Base-by-base conservation (phyloP, 2,113 vertebrate species). In the Ia io region DNA sequence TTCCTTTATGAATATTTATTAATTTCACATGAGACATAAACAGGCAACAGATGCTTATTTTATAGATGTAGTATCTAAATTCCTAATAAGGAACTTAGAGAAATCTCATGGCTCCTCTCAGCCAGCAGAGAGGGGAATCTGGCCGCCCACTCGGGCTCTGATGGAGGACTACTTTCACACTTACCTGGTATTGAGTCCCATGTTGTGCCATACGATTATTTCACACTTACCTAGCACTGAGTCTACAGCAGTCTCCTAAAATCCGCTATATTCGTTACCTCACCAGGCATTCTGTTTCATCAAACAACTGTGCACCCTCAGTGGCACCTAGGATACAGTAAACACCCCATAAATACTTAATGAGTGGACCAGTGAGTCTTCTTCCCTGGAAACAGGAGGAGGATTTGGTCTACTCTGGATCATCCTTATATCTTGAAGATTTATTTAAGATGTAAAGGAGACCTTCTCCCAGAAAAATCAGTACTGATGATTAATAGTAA, bases 361-460 rank as follows among this genome's bases (percentile, higher is more conserved):
- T 61, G 47, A 77, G 11, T 51, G 11, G 63, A 32, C 42, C 3
- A 37, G 30, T 16, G 28, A 47, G 23, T 74, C 63, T 47, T n/a
- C 32, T 49, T 25, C 79, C 17, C 18, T 49, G 14, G n/a, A 87
- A 59, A 56, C n/a, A n/a, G 14, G 42, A 42, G 37, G 17, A 35
- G 25, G 40, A 51, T 40, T 67, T 82, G 80, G 73, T 35, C 53
- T 63, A 70, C 32, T 90, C 65, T 82, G 42, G 32, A 79, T 69
- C 56, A 63, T 88, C 13, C 74, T 37, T 70, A 8, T 86, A 44
- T 47, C 47, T 82, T 77, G 22, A 91, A 90, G 61, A 74, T 93
- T 73, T 83, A 85, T 67, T 88, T 84, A 94, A 95, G 74, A 44
- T 78, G 11, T 53, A 82, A 84, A 53, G 23, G 28, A 91, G 28